Conservation (phyloP, 1,140 invertebrate genomes). For the Tribolium castaneum region DNA sequence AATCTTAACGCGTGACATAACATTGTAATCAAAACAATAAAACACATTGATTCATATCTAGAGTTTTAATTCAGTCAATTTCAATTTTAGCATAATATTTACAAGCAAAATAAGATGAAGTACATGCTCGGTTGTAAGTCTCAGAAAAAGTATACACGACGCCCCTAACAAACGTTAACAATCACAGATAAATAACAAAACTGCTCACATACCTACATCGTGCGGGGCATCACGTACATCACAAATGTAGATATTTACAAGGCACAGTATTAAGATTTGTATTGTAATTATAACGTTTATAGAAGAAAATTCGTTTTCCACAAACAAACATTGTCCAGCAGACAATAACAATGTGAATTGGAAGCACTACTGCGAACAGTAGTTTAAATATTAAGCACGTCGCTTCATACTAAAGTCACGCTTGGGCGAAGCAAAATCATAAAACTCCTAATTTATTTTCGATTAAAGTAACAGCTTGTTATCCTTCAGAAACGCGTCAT, state of each 20-base stretch:
- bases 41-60: neutral
- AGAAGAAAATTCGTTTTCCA: slow-evolving; percentile 16
- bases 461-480: neutral
- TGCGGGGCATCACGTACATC: neutral
- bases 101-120: slow-evolving; percentile 40
- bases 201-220: slow-evolving; percentile 1
- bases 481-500: neutral
- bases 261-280: slow-evolving; percentile 6
- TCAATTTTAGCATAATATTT: slow-evolving; percentile 48
- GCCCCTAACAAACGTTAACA: slow-evolving; percentile 9
- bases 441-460: neutral
- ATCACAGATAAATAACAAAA: slow-evolving; percentile 27
- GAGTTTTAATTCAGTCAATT: slow-evolving; percentile 18
- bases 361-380: neutral
- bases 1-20: slow-evolving; percentile 1
- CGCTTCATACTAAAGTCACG: neutral
- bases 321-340: neutral
- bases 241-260: slow-evolving; percentile 30
- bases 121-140: slow-evolving; percentile 22
- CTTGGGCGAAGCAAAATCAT: neutral
- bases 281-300: neutral
- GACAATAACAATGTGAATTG: neutral
- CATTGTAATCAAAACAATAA: slow-evolving; percentile 13
- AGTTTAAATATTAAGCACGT: neutral
- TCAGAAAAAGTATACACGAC: neutral